Conservation (phyloP, 2,797 vertebrate species). For the Sebastes aleutianus region DNA sequence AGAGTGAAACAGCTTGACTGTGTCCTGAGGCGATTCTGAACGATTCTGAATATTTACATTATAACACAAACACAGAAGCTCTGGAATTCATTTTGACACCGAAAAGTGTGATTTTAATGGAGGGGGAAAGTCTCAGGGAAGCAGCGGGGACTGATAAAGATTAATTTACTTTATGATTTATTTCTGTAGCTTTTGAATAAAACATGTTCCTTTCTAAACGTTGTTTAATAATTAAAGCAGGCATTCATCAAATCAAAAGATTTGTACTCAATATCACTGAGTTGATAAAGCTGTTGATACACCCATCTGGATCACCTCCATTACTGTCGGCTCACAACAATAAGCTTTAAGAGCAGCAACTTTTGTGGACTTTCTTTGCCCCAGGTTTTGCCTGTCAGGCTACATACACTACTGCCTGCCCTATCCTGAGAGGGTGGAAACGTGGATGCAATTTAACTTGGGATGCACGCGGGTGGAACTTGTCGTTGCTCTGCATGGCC, state of each 20-base stretch:
- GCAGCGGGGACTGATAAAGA: not conserved
- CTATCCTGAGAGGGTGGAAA: too few species aligned
- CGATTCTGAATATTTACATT: constrained; percentile 31
- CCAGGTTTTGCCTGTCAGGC: not conserved
- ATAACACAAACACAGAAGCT: constrained; percentile 48
- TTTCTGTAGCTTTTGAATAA: not conserved
- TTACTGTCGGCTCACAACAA: not conserved
- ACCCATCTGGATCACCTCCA: not conserved
- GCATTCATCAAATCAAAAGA: not conserved
- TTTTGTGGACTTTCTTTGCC: not conserved
- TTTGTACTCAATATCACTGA: not conserved
- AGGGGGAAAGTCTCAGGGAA: not conserved
- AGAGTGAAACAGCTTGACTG: constrained; percentile 18
- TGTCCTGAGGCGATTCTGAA: not conserved
- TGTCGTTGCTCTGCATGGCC: not conserved
- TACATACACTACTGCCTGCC: not conserved
- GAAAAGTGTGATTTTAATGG: constrained; percentile 28
- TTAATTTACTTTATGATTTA: not conserved
- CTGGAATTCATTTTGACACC: constrained; percentile 22
- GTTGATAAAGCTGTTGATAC: not conserved
- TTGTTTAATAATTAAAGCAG: not conserved
- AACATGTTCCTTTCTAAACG: not conserved
- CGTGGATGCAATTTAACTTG: not conserved
- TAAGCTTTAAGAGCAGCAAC: not conserved
- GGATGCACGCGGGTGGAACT: not conserved